Percentiles rank a stretch among this genome's conserved stretches.
Evolutionary conservation across 2,113 vertebrate genomes (phyloP).

Genomic region (Sylvietta virens): DNA sequence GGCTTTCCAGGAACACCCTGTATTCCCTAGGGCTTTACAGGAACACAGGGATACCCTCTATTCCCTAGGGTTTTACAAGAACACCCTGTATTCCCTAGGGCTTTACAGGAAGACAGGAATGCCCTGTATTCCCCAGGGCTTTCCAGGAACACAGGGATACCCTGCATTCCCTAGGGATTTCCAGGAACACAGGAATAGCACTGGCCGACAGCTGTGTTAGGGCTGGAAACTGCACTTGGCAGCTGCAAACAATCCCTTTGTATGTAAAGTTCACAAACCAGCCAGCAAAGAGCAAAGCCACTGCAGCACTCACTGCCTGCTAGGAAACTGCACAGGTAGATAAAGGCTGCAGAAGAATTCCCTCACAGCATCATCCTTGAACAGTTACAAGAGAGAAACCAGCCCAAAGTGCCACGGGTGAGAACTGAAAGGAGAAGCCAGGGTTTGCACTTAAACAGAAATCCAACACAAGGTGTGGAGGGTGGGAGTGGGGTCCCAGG

Average conservation of each 20-base stretch:
- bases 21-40: background rate
- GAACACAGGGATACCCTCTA: too few species aligned
- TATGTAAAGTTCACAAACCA: fast-evolving
- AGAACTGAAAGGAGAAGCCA: fast-evolving
- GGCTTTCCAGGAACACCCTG: background rate
- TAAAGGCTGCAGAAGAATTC: fast-evolving
- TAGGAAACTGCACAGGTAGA: fast-evolving
- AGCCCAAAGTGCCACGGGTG: fast-evolving
- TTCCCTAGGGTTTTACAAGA: too few species aligned
- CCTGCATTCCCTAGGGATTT: too few species aligned
- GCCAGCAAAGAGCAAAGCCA: background rate
- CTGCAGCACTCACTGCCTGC: fast-evolving
- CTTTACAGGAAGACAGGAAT: too few species aligned
- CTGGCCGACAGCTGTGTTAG: fast-evolving
- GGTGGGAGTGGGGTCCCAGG: background rate
- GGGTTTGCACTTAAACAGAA: background rate
- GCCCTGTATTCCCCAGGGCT: too few species aligned
- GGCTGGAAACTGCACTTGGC: background rate
- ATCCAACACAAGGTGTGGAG: background rate
- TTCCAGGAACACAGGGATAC: background rate
- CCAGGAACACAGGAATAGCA: background rate
- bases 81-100: too few species aligned
- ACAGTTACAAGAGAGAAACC: fast-evolving
- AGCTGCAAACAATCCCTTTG: background rate
- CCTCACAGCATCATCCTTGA: fast-evolving